These are phyloP conservation scores for Pocota personata DNA, from an alignment of 2,888 invertebrate species.

Conservation along the genomic window DNA sequence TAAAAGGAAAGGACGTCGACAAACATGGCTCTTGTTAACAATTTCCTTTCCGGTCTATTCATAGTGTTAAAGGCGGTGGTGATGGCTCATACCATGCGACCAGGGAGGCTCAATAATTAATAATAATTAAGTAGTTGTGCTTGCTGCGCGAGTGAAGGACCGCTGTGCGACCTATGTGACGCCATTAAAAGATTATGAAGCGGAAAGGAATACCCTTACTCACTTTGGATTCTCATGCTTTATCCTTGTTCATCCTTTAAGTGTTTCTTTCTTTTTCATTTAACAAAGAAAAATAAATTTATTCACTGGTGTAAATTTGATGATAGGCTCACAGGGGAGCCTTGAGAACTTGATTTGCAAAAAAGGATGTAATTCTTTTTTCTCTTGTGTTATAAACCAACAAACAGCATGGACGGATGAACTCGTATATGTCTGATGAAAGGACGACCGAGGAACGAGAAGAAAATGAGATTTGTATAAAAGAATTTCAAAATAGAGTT, in stretches of 20 bases:
- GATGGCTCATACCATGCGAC: neutral
- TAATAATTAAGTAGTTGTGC: conserved; percentile 40
- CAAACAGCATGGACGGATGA: conserved; percentile 10
- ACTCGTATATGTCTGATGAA: conserved; percentile 24
- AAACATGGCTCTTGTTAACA: conserved; percentile 4
- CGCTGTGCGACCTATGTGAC: conserved; percentile 24
- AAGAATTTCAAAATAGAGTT: conserved; percentile 51
- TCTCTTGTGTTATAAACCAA: neutral
- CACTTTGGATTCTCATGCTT: neutral
- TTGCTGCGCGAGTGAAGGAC: neutral
- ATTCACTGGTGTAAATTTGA: conserved; percentile 60
- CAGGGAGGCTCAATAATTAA: conserved; percentile 38
- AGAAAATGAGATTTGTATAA: conserved; percentile 15
- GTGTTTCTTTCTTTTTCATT: neutral
- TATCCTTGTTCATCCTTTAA: conserved; percentile 13
- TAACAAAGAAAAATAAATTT: conserved; percentile 10
- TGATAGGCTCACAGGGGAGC: conserved; percentile 52
- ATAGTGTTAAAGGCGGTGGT: neutral
- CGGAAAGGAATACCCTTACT: neutral
- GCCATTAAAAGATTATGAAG: conserved; percentile 31
- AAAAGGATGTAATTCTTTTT: neutral
- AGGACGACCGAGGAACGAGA: conserved; percentile 18
- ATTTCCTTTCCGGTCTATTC: conserved; percentile 1
- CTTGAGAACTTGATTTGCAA: conserved; percentile 50
- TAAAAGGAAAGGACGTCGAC: neutral